A percentile compares a stretch with the other conserved stretches of the same genome.
These are phyloP conservation scores for Suillia variegata DNA, from an alignment of 2,888 invertebrate genomes.

Conservation along the genomic window DNA sequence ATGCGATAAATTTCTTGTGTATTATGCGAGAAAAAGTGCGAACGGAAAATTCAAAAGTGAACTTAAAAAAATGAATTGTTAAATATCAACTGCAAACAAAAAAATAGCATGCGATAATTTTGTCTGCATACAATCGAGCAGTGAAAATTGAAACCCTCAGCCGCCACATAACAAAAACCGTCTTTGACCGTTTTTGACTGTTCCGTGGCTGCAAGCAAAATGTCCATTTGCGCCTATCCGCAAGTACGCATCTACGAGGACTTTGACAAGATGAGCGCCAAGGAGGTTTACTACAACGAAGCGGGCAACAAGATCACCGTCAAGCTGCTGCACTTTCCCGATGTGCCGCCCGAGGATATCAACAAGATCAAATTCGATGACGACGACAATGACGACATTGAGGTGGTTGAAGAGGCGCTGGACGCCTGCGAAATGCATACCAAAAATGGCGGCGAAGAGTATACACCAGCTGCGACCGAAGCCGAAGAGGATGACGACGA, in stretches of 20 bases:
- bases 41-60: no score
- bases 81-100: no score
- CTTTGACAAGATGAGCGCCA: conserved; percentile 62
- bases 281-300: conserved; percentile 60
- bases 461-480: conserved; percentile 13
- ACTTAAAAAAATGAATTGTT: no score
- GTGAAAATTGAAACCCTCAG: no score
- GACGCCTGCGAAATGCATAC: conserved; percentile 13
- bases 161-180: no score
- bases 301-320: conserved; percentile 60
- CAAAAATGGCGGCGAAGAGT: conserved; percentile 31
- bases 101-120: no score
- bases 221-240: conserved; percentile 28
- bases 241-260: conserved; percentile 61
- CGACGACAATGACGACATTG: conserved; percentile 29
- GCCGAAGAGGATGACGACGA: conserved; percentile 17
- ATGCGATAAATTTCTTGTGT: no score
- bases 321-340: conserved; percentile 58
- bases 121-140: no score
- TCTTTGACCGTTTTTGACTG: no score
- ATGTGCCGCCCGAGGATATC: conserved; percentile 58
- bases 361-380: conserved; percentile 56
- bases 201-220: not conserved
- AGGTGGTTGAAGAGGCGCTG: not conserved
- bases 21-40: no score